These are phyloP conservation scores for Albula glossodonta DNA, from an alignment of 2,113 vertebrate species.

Conservation along the genomic window DNA sequence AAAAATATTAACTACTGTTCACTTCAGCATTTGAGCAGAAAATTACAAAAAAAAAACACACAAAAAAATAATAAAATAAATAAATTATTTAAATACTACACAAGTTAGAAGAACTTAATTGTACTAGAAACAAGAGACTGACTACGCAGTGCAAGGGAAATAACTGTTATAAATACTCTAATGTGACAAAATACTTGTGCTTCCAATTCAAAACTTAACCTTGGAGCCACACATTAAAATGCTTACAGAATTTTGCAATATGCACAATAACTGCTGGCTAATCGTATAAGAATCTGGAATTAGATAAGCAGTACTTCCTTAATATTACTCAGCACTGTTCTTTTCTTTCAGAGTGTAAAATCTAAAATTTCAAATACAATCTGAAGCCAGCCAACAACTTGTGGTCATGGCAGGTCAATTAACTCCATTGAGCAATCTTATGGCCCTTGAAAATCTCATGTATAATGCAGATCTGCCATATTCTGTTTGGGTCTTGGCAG, in stretches of 20 bases:
- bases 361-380: neutral
- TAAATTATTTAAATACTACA: too few species aligned
- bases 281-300: neutral
- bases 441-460: conserved; percentile 17
- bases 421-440: neutral
- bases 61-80: too few species aligned
- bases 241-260: neutral
- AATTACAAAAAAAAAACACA: too few species aligned
- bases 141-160: too few species aligned
- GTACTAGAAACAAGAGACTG: too few species aligned
- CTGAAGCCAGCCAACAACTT: neutral
- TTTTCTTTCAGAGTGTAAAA: neutral
- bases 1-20: too few species aligned
- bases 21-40: too few species aligned
- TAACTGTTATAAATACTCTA: too few species aligned
- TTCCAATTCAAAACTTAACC: neutral
- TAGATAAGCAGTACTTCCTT: neutral
- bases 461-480: conserved; percentile 23
- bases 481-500: conserved; percentile 32
- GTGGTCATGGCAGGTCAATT: neutral
- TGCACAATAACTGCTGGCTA: neutral
- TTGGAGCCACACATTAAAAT: neutral
- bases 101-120: too few species aligned
- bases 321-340: neutral
- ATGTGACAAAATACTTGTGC: neutral